Evolutionary conservation across 2,888 invertebrate species (phyloP).

Genomic region (Diaprepes abbreviatus): DNA sequence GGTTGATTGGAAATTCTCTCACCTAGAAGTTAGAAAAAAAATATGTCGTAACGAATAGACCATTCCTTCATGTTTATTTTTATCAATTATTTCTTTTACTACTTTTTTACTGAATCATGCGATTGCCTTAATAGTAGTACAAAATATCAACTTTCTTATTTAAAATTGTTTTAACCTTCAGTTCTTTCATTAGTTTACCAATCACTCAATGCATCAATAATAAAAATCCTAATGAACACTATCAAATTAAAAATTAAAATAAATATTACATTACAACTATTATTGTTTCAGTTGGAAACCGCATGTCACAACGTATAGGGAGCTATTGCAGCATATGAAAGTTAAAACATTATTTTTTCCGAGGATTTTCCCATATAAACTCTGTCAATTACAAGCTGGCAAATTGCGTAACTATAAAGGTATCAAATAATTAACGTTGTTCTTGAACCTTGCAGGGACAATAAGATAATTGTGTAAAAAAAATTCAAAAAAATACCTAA

Average conservation of each 20-base stretch:
- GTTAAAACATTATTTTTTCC: too few species aligned
- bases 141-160: slow-evolving; percentile 12
- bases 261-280: slow-evolving; percentile 38
- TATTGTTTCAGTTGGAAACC: slow-evolving; percentile 36
- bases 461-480: too few species aligned
- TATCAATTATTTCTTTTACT: background rate
- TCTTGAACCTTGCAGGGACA: too few species aligned
- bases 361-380: too few species aligned
- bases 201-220: slow-evolving; percentile 32
- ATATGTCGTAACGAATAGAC: too few species aligned
- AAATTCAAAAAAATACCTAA: too few species aligned
- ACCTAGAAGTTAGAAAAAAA: too few species aligned
- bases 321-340: slow-evolving; percentile 5
- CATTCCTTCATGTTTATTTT: background rate
- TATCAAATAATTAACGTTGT: too few species aligned
- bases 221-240: slow-evolving; percentile 40
- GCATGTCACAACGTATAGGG: slow-evolving; percentile 23
- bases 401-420: too few species aligned
- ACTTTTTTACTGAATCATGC: background rate
- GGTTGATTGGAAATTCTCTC: too few species aligned
- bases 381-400: too few species aligned
- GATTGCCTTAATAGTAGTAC: background rate
- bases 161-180: slow-evolving; percentile 39
- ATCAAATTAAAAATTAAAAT: slow-evolving; percentile 42
- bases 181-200: slow-evolving; percentile 31